These are phyloP conservation scores for Copidosoma aretas DNA, from an alignment of 2,888 invertebrate genomes.

Conservation along the genomic window DNA sequence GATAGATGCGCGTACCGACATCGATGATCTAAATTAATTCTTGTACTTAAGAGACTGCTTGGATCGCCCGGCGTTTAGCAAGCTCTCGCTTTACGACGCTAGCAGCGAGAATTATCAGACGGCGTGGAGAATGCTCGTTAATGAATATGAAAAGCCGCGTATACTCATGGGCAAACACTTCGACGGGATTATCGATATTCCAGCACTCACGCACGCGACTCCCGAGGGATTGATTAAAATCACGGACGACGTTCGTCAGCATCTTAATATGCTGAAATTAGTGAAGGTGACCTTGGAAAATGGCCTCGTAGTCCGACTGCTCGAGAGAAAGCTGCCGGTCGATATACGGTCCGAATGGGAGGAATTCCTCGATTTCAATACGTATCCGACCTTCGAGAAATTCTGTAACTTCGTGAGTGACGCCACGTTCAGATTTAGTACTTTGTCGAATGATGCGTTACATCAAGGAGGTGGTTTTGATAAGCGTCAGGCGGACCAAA, in stretches of 20 bases:
- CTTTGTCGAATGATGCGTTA: too few species aligned
- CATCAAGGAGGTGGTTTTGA: too few species aligned
- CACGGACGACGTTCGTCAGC: neutral
- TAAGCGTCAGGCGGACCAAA: too few species aligned
- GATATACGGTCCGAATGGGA: too few species aligned
- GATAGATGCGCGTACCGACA: slow-evolving; percentile 33
- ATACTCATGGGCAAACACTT: slow-evolving; percentile 37
- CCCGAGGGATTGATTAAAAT: neutral
- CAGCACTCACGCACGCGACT: neutral
- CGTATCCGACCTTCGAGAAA: too few species aligned
- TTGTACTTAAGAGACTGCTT: slow-evolving; percentile 32
- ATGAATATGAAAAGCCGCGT: slow-evolving; percentile 34
- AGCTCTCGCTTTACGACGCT: slow-evolving; percentile 20
- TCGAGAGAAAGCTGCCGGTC: too few species aligned
- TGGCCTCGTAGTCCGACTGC: too few species aligned
- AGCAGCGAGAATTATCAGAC: slow-evolving; percentile 33
- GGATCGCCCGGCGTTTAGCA: slow-evolving; percentile 28
- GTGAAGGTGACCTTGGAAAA: slow-evolving; percentile 37
- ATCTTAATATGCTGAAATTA: neutral
- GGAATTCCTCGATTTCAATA: too few species aligned
- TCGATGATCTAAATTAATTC: slow-evolving; percentile 32
- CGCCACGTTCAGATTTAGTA: too few species aligned
- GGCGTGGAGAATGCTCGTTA: slow-evolving; percentile 27
- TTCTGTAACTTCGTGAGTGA: neutral
- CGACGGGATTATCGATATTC: neutral